These are phyloP conservation scores for Thermophis baileyi DNA, from an alignment of 2,113 vertebrate genomes.

Conservation along the genomic window DNA sequence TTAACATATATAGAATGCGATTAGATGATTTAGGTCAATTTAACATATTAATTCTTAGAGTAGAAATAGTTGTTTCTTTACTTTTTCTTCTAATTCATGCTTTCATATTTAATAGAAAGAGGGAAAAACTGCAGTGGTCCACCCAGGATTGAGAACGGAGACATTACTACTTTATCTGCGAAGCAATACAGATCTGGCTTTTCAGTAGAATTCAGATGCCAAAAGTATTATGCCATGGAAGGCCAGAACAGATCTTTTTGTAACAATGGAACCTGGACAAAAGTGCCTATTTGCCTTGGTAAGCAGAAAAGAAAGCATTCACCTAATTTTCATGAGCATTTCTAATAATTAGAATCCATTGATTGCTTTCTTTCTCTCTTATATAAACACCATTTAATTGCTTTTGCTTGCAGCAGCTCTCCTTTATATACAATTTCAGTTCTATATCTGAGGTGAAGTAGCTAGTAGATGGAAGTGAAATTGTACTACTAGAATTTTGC, in stretches of 20 bases:
- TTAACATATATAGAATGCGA: too few species aligned
- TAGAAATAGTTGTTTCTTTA: too few species aligned
- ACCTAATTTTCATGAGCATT: not conserved
- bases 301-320: not conserved
- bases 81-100: too few species aligned
- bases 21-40: too few species aligned
- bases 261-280: slow-evolving; percentile 43
- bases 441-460: not conserved
- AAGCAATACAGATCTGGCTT: not conserved
- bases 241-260: slow-evolving; percentile 5
- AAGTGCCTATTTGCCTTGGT: slow-evolving; percentile 45
- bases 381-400: not conserved
- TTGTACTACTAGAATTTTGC: not conserved
- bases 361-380: not conserved
- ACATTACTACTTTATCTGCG: not conserved
- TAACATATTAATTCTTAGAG: too few species aligned
- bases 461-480: not conserved
- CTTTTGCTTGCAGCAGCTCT: not conserved
- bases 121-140: not conserved
- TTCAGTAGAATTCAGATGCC: slow-evolving; percentile 8
- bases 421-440: not conserved
- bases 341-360: not conserved
- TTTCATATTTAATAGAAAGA: not conserved
- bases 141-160: not conserved
- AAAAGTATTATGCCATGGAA: not conserved